phyloP scores from a whole-genome alignment of 64 coral and sea anemone genomes.

The Anthopleura sola region DNA sequence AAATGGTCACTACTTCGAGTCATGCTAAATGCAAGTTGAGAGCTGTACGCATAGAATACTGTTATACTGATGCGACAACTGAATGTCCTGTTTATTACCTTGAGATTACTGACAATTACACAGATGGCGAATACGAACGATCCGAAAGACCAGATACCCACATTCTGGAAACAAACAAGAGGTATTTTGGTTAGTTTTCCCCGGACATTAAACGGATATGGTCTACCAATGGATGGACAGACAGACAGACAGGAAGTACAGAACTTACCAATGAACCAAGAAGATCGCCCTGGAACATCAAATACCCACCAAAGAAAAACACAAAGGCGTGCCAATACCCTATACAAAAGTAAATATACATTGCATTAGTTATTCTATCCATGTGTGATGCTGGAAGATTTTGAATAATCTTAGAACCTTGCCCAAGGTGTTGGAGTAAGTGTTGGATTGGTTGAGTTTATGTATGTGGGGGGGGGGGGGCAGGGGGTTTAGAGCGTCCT shows the following conservation, averaged over 20 bases:
- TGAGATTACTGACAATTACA: slow-evolving; percentile 91
- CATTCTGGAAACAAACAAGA: slow-evolving; percentile 56
- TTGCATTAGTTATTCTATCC: not conserved
- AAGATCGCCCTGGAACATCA: slow-evolving; percentile 70
- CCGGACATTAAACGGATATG: too few relatives aligned
- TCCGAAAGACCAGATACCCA: slow-evolving; percentile 94
- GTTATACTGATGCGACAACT: too few relatives aligned
- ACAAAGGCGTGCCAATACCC: slow-evolving; percentile 88
- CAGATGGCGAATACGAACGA: slow-evolving; percentile 80
- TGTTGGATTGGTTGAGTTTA: too few relatives aligned
- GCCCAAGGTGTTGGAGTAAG: too few relatives aligned
- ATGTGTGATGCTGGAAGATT: not conserved
- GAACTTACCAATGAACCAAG: slow-evolving; percentile 64
- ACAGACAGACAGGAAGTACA: not conserved
- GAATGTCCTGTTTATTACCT: slow-evolving; percentile 39
- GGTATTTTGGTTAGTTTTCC: not conserved
- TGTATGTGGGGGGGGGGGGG: too few relatives aligned
- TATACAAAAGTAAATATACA: slow-evolving; percentile 7
- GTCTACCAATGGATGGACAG: too few relatives aligned
- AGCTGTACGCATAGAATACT: too few relatives aligned
- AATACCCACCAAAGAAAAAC: slow-evolving; percentile 82
- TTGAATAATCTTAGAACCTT: not conserved
- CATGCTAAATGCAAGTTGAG: too few relatives aligned
- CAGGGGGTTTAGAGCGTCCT: too few relatives aligned
- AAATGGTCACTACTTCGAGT: too few relatives aligned